Evolutionary conservation across 1,140 invertebrate genomes (phyloP).

Genomic region (Drosophila nebulosa): DNA sequence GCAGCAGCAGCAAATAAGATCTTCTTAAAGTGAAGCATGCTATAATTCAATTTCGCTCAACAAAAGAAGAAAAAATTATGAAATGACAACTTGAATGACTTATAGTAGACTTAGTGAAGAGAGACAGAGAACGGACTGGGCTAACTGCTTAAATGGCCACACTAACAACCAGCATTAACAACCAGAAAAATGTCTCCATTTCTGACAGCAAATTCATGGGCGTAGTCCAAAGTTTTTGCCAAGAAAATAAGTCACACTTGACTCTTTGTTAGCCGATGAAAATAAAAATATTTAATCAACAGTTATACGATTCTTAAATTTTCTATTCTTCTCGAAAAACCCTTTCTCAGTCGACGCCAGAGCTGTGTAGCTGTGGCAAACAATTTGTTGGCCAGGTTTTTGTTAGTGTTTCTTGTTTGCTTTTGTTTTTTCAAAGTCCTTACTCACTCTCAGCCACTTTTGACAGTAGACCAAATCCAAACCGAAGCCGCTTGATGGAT

Average conservation of each 20-base stretch:
- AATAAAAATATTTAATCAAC: too few species aligned
- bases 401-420: constrained; percentile 31
- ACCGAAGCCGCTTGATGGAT: constrained; percentile 65
- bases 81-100: constrained; percentile 63
- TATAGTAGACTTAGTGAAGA: constrained; percentile 50
- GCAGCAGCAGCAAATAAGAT: constrained; percentile 4
- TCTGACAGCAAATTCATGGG: constrained; percentile 21
- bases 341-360: too few species aligned
- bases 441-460: constrained; percentile 15
- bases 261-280: too few species aligned
- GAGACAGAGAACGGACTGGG: constrained; percentile 49
- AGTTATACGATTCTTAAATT: too few species aligned
- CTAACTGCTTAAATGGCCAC: constrained; percentile 70
- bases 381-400: constrained; percentile 60
- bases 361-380: constrained; percentile 35
- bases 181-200: constrained; percentile 24
- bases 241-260: too few species aligned
- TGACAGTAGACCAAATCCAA: constrained; percentile 48
- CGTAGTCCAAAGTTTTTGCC: constrained; percentile 19
- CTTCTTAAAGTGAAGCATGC: constrained; percentile 26
- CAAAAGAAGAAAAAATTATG: constrained; percentile 21
- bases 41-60: background rate
- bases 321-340: too few species aligned
- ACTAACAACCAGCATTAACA: constrained; percentile 40
- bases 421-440: constrained; percentile 37